phyloP scores from a whole-genome alignment of 1,140 invertebrate genomes.

The Teleogryllus occipitalis region DNA sequence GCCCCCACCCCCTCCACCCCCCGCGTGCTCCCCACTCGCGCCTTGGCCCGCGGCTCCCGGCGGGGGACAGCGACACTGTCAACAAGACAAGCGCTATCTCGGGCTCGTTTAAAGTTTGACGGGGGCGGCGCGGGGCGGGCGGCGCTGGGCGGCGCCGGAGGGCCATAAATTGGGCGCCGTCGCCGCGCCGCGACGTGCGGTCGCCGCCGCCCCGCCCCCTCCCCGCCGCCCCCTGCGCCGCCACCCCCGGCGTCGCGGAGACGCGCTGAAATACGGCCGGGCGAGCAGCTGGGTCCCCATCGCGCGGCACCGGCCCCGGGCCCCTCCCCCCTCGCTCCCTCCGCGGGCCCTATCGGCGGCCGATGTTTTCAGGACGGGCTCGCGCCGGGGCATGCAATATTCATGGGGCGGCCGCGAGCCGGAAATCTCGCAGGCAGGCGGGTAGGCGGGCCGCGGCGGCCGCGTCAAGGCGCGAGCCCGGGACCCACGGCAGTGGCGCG shows the following conservation, averaged over 20 bases:
- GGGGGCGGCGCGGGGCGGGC: no score
- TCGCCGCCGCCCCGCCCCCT: not conserved
- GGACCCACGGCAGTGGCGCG: not conserved
- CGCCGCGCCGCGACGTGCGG: not conserved
- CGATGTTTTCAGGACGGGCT: not conserved
- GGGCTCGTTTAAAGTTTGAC: not conserved
- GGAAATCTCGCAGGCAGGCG: not conserved
- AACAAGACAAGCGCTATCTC: not conserved
- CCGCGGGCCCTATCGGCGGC: no score
- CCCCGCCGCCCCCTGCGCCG: no score
- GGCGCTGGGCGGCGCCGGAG: no score
- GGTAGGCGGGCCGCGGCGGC: not conserved
- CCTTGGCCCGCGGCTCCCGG: not conserved
- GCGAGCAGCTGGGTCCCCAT: not conserved
- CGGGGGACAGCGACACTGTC: not conserved
- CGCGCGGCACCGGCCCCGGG: no score
- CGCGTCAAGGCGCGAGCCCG: no score
- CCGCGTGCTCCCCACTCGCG: no score
- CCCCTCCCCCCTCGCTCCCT: no score
- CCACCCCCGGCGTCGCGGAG: not conserved
- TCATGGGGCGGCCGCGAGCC: not conserved
- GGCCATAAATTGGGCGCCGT: not conserved
- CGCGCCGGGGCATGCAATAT: not conserved
- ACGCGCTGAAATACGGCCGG: conserved; percentile 2
- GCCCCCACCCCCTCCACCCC: no score